These are phyloP conservation scores for Enteromius fasciolatus DNA, from an alignment of 2,797 vertebrate genomes.

Conservation along the genomic window DNA sequence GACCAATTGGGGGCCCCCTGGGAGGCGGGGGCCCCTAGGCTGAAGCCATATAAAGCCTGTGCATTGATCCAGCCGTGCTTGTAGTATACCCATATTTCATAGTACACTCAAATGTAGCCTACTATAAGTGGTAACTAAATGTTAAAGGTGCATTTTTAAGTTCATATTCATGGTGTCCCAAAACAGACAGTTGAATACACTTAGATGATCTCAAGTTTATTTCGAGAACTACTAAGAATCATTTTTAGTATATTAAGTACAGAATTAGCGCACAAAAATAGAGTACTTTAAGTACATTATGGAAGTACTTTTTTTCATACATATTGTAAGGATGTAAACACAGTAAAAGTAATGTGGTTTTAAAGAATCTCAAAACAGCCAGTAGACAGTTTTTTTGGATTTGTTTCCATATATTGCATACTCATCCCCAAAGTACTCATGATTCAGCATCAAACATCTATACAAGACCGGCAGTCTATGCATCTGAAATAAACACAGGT, in stretches of 20 bases:
- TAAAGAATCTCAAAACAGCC: not conserved
- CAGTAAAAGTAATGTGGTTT: not conserved
- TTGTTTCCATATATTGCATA: conserved; percentile 11
- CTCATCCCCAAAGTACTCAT: conserved; percentile 18
- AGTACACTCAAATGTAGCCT: no score
- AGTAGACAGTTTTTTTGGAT: not conserved
- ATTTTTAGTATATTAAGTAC: not conserved
- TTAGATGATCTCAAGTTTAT: not conserved
- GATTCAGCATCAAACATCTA: conserved; percentile 14
- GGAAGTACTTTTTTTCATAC: not conserved
- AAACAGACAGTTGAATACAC: not conserved
- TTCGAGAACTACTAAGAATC: not conserved
- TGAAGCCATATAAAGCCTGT: no score
- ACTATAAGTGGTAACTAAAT: not conserved
- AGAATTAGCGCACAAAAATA: not conserved
- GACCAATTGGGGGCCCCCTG: no score
- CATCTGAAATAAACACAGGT: conserved; percentile 2
- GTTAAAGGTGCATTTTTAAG: not conserved
- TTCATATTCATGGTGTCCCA: not conserved
- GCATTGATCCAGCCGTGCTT: no score
- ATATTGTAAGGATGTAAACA: not conserved
- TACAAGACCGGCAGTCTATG: conserved; percentile 6
- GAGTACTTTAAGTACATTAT: not conserved
- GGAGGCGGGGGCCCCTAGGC: no score
- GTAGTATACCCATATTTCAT: not conserved